Evolutionary conservation across 2,113 vertebrate species (phyloP).

Genomic region (Heloderma charlesbogerti): DNA sequence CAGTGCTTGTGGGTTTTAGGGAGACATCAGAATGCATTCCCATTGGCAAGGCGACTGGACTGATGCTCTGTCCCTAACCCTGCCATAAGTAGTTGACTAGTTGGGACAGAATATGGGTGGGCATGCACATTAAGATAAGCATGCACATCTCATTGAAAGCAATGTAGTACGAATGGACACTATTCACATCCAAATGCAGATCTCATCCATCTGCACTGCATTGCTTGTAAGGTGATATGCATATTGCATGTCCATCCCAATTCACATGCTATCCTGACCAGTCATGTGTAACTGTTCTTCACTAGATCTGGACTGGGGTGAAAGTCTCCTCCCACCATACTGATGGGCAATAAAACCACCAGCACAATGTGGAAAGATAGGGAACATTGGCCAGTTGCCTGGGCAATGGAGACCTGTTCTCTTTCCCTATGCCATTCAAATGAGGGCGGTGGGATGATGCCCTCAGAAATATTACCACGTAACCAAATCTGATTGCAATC

Average conservation of each 20-base stretch:
- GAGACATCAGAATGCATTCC: neutral
- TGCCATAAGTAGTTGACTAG: neutral
- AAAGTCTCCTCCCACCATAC: neutral
- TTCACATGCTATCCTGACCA: neutral
- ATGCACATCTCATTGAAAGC: neutral
- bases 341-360: neutral
- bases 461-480: neutral
- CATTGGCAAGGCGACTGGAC: neutral
- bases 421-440: neutral
- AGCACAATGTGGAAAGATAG: neutral
- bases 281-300: neutral
- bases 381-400: neutral
- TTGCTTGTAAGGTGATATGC: too few species aligned
- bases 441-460: neutral
- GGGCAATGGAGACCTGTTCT: neutral
- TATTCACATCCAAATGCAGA: too few species aligned
- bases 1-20: too few species aligned
- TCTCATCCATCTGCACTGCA: neutral
- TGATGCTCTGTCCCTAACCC: neutral
- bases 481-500: too few species aligned
- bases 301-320: neutral
- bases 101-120: neutral
- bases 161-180: neutral
- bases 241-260: neutral
- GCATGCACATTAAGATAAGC: neutral